These are phyloP conservation scores for Leptinotarsa juncta DNA, from an alignment of 2,888 invertebrate species.

Conservation along the genomic window DNA sequence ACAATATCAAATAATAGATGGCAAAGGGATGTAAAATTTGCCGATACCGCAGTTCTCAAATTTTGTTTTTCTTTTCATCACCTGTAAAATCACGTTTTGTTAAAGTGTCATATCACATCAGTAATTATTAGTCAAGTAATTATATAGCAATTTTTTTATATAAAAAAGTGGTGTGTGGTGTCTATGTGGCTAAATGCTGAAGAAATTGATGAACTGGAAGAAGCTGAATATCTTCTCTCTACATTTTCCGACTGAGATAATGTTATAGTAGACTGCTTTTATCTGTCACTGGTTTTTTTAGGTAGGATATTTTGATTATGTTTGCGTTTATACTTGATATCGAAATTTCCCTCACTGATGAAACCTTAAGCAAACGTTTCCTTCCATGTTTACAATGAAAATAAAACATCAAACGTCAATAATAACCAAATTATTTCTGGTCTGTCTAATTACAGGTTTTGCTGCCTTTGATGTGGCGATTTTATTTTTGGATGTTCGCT, in stretches of 20 bases:
- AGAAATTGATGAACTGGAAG: constrained; percentile 18
- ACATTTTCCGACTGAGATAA: constrained; percentile 12
- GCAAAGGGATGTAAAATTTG: not conserved
- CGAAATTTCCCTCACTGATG: not conserved
- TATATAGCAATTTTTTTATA: not conserved
- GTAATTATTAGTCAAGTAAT: not conserved
- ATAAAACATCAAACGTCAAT: not conserved
- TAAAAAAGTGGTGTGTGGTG: not conserved
- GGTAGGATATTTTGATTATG: constrained; percentile 34
- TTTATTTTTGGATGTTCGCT: constrained; percentile 13
- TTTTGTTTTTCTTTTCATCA: not conserved
- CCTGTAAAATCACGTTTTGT: constrained; percentile 22
- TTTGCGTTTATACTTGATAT: not conserved
- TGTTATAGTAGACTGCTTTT: constrained; percentile 25
- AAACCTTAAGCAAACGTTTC: constrained; percentile 24
- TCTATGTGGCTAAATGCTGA: constrained; percentile 18
- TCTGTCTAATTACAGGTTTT: constrained; percentile 7
- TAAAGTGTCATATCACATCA: constrained; percentile 10
- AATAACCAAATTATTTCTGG: not conserved
- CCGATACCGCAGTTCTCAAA: not conserved
- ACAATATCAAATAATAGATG: not conserved
- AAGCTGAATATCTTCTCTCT: not conserved
- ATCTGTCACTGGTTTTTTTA: constrained; percentile 31
- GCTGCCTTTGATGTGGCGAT: constrained; percentile 10
- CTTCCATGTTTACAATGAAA: not conserved